A percentile compares a stretch with the other conserved stretches of the same genome.
These are phyloP conservation scores for Drosophila arizonae DNA, from an alignment of 1,140 invertebrate species.

Conservation along the genomic window DNA sequence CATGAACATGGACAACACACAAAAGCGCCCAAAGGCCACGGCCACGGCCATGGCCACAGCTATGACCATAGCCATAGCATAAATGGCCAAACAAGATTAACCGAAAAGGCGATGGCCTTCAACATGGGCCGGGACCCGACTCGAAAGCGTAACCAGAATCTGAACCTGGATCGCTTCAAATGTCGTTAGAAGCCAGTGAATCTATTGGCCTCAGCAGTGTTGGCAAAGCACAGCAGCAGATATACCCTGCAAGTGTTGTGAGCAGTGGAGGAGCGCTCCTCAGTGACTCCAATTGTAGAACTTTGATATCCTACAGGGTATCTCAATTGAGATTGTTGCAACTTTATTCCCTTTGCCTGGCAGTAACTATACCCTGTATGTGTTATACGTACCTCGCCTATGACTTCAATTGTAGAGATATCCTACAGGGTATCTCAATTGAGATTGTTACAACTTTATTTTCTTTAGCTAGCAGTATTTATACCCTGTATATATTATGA, in stretches of 20 bases:
- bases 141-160: slow-evolving; percentile 2
- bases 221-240: background rate
- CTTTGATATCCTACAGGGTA: slow-evolving; percentile 19
- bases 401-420: no score
- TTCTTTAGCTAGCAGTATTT: no score
- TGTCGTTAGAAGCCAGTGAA: slow-evolving; percentile 68
- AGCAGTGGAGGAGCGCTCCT: background rate
- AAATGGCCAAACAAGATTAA: slow-evolving; percentile 69
- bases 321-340: background rate
- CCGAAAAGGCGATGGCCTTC: slow-evolving; percentile 54
- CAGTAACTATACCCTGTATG: no score
- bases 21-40: slow-evolving; percentile 51
- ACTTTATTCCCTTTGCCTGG: no score
- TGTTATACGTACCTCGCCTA: no score
- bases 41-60: slow-evolving; percentile 40
- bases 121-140: slow-evolving; percentile 1
- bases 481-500: no score
- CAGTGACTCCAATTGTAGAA: background rate
- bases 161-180: slow-evolving; percentile 55
- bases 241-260: slow-evolving; percentile 1
- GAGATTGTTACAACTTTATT: no score
- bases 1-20: slow-evolving; percentile 66
- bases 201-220: slow-evolving; percentile 13
- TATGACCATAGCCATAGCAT: slow-evolving; percentile 22
- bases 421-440: slow-evolving; percentile 10